Base-by-base conservation (phyloP, 2,113 vertebrate species). In the Pyxicephalus adspersus region DNA sequence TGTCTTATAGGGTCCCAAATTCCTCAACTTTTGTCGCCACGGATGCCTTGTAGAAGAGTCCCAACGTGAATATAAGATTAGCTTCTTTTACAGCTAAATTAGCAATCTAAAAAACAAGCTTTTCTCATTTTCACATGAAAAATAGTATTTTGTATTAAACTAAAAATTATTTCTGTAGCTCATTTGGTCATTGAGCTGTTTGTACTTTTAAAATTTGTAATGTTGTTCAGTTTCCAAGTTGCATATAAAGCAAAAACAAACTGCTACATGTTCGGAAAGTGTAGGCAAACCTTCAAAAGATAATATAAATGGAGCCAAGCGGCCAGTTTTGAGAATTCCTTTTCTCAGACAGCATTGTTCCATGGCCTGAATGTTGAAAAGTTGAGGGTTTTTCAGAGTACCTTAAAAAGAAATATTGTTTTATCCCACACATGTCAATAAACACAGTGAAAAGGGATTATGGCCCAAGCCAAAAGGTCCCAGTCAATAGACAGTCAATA, bases 61-160 rank as follows among this genome's bases (percentile, higher is more conserved):
- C 28, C 29, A 11, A 7, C 29, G n/a, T n/a, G 54, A 74, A 74
- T 74, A 60, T 74, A 34, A 74, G 20, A 26, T 73, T 25, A 26
- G 57, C 55, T 55, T 72, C 57, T 64, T 31, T 29, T 31, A 16
- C 20, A 22, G 19, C 20, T 38, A 23, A 60, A 7, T 60, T 38
- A 74, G 71, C 71, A 45, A 31, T 60, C 11, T 34, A 74, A 74
- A 74, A 55, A n/a, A n/a, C 57, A 60, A 22, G 28, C 25, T 64
- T 38, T 58, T 38, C 17, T 20, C 22, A 23, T 81, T 28, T 73
- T 70, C 50, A 28, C 22, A 29, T 22, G 31, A 74, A 70, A 68
- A 74, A 74, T 74, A 74, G 71, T 28, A 60, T 74, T 57, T 31
- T 74, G 28, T 58, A n/a, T 74, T 57, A 23, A 58, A 74, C 60